Percentiles rank a stretch among this genome's conserved stretches.
Evolutionary conservation across 1,140 invertebrate genomes (phyloP).

Genomic region (Pachypsylla venusta): DNA sequence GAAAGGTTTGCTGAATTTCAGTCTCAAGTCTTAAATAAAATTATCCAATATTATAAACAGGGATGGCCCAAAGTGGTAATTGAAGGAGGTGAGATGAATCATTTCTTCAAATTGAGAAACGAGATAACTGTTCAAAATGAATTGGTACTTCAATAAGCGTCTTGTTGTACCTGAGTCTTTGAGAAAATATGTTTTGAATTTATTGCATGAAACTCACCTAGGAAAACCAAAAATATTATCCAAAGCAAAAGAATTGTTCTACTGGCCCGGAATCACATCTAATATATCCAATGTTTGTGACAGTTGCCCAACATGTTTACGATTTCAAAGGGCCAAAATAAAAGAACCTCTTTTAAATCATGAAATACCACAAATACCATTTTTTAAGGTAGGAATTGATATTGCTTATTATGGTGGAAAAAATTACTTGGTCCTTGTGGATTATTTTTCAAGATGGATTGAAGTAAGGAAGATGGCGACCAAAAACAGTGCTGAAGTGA

Average conservation of each 20-base stretch:
- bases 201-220: slow-evolving; percentile 9
- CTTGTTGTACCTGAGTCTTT: slow-evolving; percentile 26
- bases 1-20: neutral
- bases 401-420: slow-evolving; percentile 16
- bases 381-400: slow-evolving; percentile 19
- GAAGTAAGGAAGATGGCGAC: slow-evolving; percentile 15
- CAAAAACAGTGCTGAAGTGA: neutral
- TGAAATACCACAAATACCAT: slow-evolving; percentile 12
- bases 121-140: neutral
- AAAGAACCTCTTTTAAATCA: slow-evolving; percentile 28
- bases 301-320: slow-evolving; percentile 16
- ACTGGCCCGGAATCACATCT: slow-evolving; percentile 19
- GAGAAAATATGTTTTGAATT: slow-evolving; percentile 24
- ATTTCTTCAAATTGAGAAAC: neutral
- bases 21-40: neutral
- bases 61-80: neutral
- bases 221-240: neutral
- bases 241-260: slow-evolving; percentile 18
- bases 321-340: slow-evolving; percentile 16
- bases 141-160: slow-evolving; percentile 23
- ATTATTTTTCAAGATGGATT: slow-evolving; percentile 21
- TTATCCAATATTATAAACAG: neutral
- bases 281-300: neutral
- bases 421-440: slow-evolving; percentile 16
- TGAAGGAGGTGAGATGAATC: neutral